Evolutionary conservation across 2,797 vertebrate species (phyloP).

Genomic region (Alcedo atthis): DNA sequence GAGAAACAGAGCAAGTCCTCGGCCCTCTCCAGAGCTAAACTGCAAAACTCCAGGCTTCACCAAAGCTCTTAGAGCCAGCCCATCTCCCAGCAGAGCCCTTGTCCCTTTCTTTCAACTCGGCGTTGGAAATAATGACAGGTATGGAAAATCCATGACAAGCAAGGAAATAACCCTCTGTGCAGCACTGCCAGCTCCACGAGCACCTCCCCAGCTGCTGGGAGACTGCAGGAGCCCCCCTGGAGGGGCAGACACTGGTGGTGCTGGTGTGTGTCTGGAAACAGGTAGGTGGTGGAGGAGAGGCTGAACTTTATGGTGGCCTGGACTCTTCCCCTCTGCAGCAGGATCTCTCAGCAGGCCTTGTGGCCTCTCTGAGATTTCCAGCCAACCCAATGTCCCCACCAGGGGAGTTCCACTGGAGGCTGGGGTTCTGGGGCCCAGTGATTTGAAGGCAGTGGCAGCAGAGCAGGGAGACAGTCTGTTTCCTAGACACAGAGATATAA

Average conservation of each 20-base stretch:
- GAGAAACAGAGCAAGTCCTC: not conserved
- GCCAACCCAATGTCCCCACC: accelerated
- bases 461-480: not conserved
- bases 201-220: slow-evolving; percentile 10
- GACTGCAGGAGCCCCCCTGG: not conserved
- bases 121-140: slow-evolving; percentile 25
- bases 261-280: not conserved
- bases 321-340: not conserved
- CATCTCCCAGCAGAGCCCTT: not conserved
- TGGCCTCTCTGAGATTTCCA: not conserved
- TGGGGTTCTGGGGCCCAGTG: not conserved
- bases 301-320: not conserved
- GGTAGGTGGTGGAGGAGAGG: not conserved
- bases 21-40: not conserved
- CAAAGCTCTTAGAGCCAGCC: not conserved
- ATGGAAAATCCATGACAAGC: slow-evolving; percentile 8
- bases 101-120: not conserved
- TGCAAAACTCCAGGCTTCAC: not conserved
- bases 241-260: not conserved
- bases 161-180: not conserved
- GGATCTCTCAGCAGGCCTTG: not conserved
- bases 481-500: not conserved
- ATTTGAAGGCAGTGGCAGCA: not conserved
- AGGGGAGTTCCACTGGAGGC: not conserved
- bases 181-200: not conserved